Percentiles rank a stretch among this genome's conserved stretches.
Evolutionary conservation across 35 echinoderm and acorn worm species (phyloP).

Genomic region (Amphiura filiformis): DNA sequence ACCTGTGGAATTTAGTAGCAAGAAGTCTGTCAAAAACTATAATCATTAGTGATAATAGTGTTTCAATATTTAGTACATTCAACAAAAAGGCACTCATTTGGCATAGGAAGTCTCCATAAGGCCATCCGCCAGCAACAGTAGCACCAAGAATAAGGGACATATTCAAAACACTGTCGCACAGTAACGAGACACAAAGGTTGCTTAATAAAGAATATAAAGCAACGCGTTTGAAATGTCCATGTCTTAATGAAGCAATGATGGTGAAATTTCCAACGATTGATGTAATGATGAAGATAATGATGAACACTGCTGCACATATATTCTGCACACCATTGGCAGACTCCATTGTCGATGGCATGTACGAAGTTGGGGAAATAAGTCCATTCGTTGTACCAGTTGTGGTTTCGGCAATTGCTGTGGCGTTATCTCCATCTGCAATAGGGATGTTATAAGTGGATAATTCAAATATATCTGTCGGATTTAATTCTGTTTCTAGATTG

Average conservation of each 20-base stretch:
- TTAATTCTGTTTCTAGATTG: no score
- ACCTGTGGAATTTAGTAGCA: background rate
- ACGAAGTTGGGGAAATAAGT: no score
- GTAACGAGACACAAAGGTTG: constrained; percentile 19
- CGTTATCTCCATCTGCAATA: no score
- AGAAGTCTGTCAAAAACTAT: constrained; percentile 9
- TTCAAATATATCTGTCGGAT: no score
- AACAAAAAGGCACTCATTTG: constrained; percentile 30
- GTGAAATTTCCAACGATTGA: constrained; percentile 5
- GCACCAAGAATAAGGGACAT: constrained; percentile 15
- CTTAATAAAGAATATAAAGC: constrained; percentile 18
- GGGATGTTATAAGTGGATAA: no score
- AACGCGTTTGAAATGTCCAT: background rate
- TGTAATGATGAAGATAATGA: background rate
- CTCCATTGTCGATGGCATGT: no score
- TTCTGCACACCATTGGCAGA: no score
- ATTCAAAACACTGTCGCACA: constrained; percentile 1
- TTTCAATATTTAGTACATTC: constrained; percentile 5
- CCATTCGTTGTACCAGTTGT: no score
- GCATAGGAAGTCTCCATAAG: constrained; percentile 13
- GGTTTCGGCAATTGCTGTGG: no score
- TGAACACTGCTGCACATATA: background rate
- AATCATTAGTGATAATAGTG: background rate
- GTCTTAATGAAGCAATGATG: constrained; percentile 11
- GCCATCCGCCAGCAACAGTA: background rate